Percentiles rank a stretch among this genome's conserved stretches.
Evolutionary conservation across 2,888 invertebrate genomes (phyloP).

Genomic region (Crossocerus cetratus): DNA sequence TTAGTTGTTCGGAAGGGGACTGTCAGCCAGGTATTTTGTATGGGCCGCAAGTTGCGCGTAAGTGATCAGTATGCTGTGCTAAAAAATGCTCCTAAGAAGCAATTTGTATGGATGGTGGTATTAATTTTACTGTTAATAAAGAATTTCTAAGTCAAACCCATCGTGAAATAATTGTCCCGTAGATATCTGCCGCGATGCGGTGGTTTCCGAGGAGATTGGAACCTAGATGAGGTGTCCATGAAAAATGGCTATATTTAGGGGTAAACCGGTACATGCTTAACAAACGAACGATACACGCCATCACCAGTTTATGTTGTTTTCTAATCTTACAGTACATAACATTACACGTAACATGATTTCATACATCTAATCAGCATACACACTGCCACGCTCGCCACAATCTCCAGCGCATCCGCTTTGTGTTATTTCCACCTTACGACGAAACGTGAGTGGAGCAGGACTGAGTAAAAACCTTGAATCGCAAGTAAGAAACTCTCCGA

Average conservation of each 20-base stretch:
- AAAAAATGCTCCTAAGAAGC: constrained; percentile 46
- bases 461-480: constrained; percentile 43
- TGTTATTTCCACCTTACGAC: constrained; percentile 58
- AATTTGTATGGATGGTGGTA: constrained; percentile 63
- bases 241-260: constrained; percentile 76
- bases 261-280: constrained; percentile 75
- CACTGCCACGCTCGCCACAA: constrained; percentile 66
- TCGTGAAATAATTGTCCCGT: neutral
- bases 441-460: constrained; percentile 67
- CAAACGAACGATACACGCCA: constrained; percentile 70
- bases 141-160: constrained; percentile 67
- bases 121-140: constrained; percentile 69
- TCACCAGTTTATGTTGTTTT: constrained; percentile 64
- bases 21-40: no score
- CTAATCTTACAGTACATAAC: constrained; percentile 71
- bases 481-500: constrained; percentile 47
- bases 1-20: no score
- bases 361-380: constrained; percentile 74
- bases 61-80: constrained; percentile 25
- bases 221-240: constrained; percentile 65
- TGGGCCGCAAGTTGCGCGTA: neutral
- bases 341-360: constrained; percentile 74
- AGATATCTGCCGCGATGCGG: neutral
- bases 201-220: constrained; percentile 4
- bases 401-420: constrained; percentile 44